Base-by-base conservation (phyloP, 2,797 vertebrate genomes). In the Syngnathus rostellatus region DNA sequence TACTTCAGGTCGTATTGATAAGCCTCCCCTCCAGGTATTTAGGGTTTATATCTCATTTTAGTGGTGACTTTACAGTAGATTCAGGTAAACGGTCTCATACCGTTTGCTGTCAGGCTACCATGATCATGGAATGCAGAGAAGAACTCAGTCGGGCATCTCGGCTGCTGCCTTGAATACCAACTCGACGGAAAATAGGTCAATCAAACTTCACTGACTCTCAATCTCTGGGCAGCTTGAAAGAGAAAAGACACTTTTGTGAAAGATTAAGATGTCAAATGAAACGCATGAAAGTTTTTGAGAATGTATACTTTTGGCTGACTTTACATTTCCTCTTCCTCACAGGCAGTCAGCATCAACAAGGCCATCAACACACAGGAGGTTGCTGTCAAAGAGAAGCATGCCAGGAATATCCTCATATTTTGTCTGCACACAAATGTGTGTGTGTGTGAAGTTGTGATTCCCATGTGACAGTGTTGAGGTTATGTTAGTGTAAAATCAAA, bases 331-430 rank as follows among this genome's bases (percentile, higher is more conserved):
- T 77, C 54, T 39, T 78, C 51, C 73, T 73, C 87, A 74, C 91
- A 99, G 97, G 93, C 93, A 5, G 95, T 99, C 91, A 99, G 97
- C 92, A 98, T 99, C 94, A 98, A 96, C 91, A 99, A 99, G 90
- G 97, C 97, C 81, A 98, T 99, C 92, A 99, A 99, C 84, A 93
- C 94, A 3, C 97, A 99, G 92, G 97, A 99, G 92, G 94, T 98
- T 14, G 96, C 94, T 59, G 97, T 99, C 86, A 99, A 99, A 91
- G 97, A 99, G 88, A 99, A 99, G 80, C 96, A 98, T 50, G 96
- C 95, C 89, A 94, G 96, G 88, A 98, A 99, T 99, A 99, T 98
- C 97, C 95, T 98, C 86, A 75, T 60, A 61, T 77, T 67, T 48
- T 59, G 65, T 48, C 3, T 38, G n/a, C 19, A 62, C 53, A 17